Conservation (phyloP, 2,888 invertebrate genomes). For the Galeopsomyia nigrocyanea region DNA sequence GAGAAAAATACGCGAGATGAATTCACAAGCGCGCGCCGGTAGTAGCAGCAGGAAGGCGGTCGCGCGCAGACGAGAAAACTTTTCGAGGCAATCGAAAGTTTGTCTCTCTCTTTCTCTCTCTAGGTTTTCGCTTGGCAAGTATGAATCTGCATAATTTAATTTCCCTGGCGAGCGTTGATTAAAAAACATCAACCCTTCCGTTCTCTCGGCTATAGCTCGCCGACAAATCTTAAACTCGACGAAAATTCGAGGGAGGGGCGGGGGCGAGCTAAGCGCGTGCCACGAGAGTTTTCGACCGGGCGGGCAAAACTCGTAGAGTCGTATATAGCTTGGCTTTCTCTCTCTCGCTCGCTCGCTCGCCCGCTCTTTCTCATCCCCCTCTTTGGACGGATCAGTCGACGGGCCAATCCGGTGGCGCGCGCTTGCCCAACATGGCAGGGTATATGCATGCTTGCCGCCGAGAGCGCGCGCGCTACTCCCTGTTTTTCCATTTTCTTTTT, state of each 20-base stretch:
- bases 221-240: conserved; percentile 21
- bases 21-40: conserved; percentile 29
- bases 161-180: conserved; percentile 50
- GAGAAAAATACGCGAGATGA: conserved; percentile 24
- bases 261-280: no score
- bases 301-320: no score
- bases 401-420: conserved; percentile 43
- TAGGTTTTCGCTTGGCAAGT: not conserved
- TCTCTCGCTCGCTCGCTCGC: no score
- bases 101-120: conserved; percentile 10
- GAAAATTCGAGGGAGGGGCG: no score
- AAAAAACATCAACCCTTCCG: conserved; percentile 55
- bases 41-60: not conserved
- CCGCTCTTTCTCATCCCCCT: not conserved
- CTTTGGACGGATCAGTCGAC: conserved; percentile 32
- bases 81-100: conserved; percentile 42
- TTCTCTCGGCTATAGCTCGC: conserved; percentile 10
- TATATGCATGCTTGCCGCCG: not conserved
- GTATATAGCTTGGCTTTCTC: conserved; percentile 15
- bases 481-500: no score
- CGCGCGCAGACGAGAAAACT: conserved; percentile 39
- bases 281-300: no score
- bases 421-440: conserved; percentile 43
- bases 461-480: no score
- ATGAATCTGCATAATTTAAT: conserved; percentile 50